These are phyloP conservation scores for Turritopsis rubra DNA, from an alignment of 30 jellyfish, hydroid and myxozoan genomes.

Conservation along the genomic window DNA sequence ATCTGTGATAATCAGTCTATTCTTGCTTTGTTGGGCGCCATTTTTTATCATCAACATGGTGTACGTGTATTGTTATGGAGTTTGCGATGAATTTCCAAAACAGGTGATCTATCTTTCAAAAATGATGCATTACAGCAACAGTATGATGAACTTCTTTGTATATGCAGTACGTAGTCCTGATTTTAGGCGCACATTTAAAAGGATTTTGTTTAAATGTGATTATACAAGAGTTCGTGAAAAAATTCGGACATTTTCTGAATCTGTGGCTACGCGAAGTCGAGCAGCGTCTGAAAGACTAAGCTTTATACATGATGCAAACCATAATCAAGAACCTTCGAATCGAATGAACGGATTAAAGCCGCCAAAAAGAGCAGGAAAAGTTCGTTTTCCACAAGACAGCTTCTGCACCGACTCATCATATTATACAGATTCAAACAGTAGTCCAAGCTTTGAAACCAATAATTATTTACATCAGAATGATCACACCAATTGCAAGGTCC, in stretches of 20 bases:
- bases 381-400: not conserved
- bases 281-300: slow-evolving; percentile 13
- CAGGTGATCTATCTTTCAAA: slow-evolving; percentile 15
- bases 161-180: slow-evolving; percentile 39
- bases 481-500: not conserved
- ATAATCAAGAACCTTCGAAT: not conserved
- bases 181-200: slow-evolving; percentile 25
- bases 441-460: not conserved
- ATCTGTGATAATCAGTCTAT: slow-evolving; percentile 27
- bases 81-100: slow-evolving; percentile 11
- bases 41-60: slow-evolving; percentile 35
- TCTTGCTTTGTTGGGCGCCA: slow-evolving; percentile 36
- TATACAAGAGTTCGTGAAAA: not conserved
- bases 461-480: not conserved
- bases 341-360: not conserved
- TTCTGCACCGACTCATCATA: not conserved
- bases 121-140: slow-evolving; percentile 32
- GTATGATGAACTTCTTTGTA: slow-evolving; percentile 39
- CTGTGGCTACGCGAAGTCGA: slow-evolving; percentile 24
- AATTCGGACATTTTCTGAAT: slow-evolving; percentile 18
- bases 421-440: not conserved
- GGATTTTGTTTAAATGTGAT: slow-evolving; percentile 18
- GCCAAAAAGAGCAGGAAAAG: not conserved
- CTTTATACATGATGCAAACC: slow-evolving; percentile 5
- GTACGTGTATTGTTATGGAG: slow-evolving; percentile 1